Conservation (phyloP, 2,888 invertebrate genomes). For the Tetranychus truncatus region DNA sequence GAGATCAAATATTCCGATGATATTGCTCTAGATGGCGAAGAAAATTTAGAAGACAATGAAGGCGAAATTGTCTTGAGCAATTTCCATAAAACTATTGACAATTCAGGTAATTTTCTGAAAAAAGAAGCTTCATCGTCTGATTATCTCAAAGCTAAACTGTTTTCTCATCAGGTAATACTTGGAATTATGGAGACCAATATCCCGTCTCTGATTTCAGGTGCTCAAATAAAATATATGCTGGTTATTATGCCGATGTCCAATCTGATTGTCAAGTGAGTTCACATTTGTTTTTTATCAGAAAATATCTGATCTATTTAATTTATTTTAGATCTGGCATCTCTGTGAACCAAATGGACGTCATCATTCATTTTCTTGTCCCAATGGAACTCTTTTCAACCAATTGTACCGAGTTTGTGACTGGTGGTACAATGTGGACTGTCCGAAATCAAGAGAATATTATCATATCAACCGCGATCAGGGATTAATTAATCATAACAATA, state of each 20-base stretch:
- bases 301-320: not conserved
- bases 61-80: not conserved
- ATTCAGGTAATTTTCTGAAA: not conserved
- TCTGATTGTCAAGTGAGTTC: not conserved
- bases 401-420: conserved; percentile 24
- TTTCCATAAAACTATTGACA: not conserved
- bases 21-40: not conserved
- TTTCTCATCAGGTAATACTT: not conserved
- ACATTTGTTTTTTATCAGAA: not conserved
- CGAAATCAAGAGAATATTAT: not conserved
- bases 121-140: not conserved
- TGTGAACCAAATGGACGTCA: conserved; percentile 2
- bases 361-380: conserved; percentile 24
- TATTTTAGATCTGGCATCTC: not conserved
- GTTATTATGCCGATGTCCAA: not conserved
- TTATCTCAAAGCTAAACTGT: not conserved
- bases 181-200: not conserved
- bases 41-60: not conserved
- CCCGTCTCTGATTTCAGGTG: not conserved
- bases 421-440: conserved; percentile 26
- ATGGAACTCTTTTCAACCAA: conserved; percentile 25
- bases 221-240: not conserved
- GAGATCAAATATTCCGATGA: not conserved
- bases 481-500: not conserved
- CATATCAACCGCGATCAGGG: not conserved